phyloP scores from a whole-genome alignment of 2,888 invertebrate genomes.

The Villa cingulata region DNA sequence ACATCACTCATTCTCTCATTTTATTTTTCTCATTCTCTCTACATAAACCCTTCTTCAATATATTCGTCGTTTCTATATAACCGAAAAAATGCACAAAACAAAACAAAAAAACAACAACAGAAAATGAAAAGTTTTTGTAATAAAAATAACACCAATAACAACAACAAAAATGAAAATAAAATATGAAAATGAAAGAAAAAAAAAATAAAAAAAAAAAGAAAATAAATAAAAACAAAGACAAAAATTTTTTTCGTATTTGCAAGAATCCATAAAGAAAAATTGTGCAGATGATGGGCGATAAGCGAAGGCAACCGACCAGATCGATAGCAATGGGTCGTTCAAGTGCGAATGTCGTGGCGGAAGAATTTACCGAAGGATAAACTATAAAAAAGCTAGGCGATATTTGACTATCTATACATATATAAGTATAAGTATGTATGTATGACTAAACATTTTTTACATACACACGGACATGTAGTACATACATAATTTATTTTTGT shows the following conservation, averaged over 20 bases:
- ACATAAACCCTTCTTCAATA: too few species aligned
- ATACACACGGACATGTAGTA: not conserved
- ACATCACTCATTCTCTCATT: too few species aligned
- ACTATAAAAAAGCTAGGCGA: not conserved
- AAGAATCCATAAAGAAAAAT: not conserved
- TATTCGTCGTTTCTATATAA: too few species aligned
- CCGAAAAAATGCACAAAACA: too few species aligned
- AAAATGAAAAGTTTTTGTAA: too few species aligned
- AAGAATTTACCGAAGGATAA: slow-evolving; percentile 7
- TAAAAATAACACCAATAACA: too few species aligned
- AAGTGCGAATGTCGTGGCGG: slow-evolving; percentile 8
- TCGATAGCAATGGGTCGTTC: slow-evolving; percentile 8
- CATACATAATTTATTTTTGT: not conserved
- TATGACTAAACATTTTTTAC: not conserved
- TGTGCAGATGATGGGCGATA: slow-evolving; percentile 8
- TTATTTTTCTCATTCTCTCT: too few species aligned
- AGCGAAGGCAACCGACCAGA: slow-evolving; percentile 2
- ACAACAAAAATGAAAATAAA: not conserved
- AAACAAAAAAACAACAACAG: too few species aligned
- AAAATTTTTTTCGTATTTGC: slow-evolving; percentile 8
- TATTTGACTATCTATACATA: too few species aligned
- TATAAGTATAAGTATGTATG: too few species aligned
- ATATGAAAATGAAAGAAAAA: not conserved
- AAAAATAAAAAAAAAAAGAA: not conserved
- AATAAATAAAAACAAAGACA: slow-evolving; percentile 6